Conservation (phyloP, 2,888 invertebrate species). For the Drosophila atroscutellata region DNA sequence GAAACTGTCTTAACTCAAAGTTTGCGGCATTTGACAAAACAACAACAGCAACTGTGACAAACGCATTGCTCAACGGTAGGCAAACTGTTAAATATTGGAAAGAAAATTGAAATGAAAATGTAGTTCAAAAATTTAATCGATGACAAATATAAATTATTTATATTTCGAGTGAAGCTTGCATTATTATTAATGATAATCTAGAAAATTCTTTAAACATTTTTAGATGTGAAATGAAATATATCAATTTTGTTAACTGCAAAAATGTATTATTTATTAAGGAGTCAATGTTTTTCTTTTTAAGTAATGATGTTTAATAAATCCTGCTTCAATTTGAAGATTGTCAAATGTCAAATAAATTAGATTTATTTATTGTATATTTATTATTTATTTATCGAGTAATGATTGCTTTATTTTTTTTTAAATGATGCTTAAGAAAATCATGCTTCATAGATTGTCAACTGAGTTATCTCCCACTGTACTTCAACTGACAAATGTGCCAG, state of each 20-base stretch:
- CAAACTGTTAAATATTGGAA: neutral
- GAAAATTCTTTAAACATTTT: neutral
- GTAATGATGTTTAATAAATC: neutral
- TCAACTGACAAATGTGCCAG: constrained; percentile 9
- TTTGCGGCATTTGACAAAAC: constrained; percentile 39
- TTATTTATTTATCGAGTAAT: neutral
- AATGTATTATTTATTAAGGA: neutral
- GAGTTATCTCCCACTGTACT: constrained; percentile 19
- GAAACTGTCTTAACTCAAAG: constrained; percentile 58
- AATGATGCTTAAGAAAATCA: neutral
- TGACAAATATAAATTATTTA: neutral
- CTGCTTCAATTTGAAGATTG: neutral
- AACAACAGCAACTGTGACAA: constrained; percentile 9
- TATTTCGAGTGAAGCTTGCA: neutral
- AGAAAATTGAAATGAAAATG: neutral
- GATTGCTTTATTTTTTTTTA: neutral
- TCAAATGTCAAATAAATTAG: neutral
- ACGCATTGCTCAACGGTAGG: neutral
- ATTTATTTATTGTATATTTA: neutral
- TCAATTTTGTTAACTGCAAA: neutral
- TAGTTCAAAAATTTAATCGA: neutral
- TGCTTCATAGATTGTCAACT: neutral
- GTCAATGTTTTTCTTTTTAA: neutral
- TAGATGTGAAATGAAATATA: neutral
- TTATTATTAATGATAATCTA: neutral